Evolutionary conservation across 2,888 invertebrate genomes (phyloP), one percentile per base, ranked within the genome.

Genomic region (Lochmaea crataegi): DNA sequence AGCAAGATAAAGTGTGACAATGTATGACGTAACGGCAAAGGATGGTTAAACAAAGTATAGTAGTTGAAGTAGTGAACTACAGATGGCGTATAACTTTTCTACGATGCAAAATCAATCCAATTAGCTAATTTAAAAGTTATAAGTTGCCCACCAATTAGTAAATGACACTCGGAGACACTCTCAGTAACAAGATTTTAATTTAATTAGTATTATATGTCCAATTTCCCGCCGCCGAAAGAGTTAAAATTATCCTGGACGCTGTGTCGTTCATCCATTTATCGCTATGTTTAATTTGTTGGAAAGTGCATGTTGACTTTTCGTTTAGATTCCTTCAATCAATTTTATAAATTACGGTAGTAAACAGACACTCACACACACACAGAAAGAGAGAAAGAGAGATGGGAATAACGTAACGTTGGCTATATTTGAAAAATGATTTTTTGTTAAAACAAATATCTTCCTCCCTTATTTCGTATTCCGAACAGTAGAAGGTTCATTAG

Each of bases 401-500:
- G 26, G 26, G 26, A 6, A 38, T 38, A 6, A 38, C 6, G 32
- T 38, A 38, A 38, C 32, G 32, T 38, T 38, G 32, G 32, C 32
- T 38, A 38, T 38, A 38, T 38, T 38, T 38, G 48, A 48, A n/a
- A 48, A 48, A 48, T 48, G n/a, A 16, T 2, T 48, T 7, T 14
- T n/a, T n/a, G 48, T 38, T 38, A 6, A 38, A 38, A 38, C 6
- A 45, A 45, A 45, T 48, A 48, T 42, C 42, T 41, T 63, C 10
- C 14, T 38, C 32, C 14, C 69, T 57, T 61, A 45, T 56, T 64
- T 70, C 53, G 53, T 18, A 65, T 71, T 65, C 61, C 38, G 48
- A n/a, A n/a, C 32, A 66, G 53, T 48, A 60, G 60, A 66, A 26
- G 45, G 48, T 60, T 66, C 65, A 60, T 66, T 66, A 26, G 22